A percentile compares a stretch with the other conserved stretches of the same genome.
phyloP scores from a whole-genome alignment of 2,113 vertebrate species.

The Gymnobelideus leadbeateri region DNA sequence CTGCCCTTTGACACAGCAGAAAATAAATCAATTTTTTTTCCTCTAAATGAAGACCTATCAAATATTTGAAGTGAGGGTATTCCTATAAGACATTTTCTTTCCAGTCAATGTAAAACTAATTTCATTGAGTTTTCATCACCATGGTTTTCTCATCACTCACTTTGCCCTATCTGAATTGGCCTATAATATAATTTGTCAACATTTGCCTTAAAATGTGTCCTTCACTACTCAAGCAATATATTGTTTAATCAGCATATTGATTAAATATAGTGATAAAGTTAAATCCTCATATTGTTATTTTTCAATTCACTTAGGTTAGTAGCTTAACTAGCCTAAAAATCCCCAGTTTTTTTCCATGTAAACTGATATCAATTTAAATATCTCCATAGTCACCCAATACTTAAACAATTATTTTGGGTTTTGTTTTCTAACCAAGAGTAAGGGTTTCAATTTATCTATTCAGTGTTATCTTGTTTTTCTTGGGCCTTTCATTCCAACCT shows the following conservation, averaged over 20 bases:
- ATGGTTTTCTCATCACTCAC: not conserved
- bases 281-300: not conserved
- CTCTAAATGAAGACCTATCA: too few relatives aligned
- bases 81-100: too few relatives aligned
- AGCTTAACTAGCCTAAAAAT: not conserved
- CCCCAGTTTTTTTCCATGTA: not conserved
- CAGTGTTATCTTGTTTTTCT: not conserved
- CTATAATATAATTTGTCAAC: not conserved
- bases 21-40: too few relatives aligned
- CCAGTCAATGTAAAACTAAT: too few relatives aligned
- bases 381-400: not conserved
- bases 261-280: not conserved
- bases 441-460: not conserved
- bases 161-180: not conserved
- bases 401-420: not conserved
- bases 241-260: not conserved
- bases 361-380: not conserved
- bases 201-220: not conserved
- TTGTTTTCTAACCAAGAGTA: not conserved
- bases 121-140: too few relatives aligned
- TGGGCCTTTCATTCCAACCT: not conserved
- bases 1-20: too few relatives aligned
- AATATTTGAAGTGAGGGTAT: too few relatives aligned
- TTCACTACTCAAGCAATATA: not conserved
- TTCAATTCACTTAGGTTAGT: not conserved